Percentiles rank a stretch among this genome's conserved stretches.
These are phyloP conservation scores for Notothenia coriiceps DNA, from an alignment of 2,113 vertebrate species.

Conservation along the genomic window DNA sequence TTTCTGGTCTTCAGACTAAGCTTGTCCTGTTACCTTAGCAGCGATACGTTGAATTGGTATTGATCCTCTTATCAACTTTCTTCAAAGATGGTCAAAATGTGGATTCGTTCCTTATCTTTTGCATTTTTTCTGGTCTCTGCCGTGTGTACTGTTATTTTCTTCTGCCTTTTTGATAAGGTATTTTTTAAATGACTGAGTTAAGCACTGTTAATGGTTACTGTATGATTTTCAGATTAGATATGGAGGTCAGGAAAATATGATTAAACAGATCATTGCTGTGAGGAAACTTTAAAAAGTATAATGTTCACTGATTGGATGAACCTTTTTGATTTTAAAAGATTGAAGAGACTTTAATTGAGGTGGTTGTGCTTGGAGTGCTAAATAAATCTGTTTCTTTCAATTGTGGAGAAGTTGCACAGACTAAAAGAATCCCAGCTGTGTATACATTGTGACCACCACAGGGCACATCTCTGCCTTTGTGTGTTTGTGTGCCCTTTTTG, in stretches of 20 bases:
- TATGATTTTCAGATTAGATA: not conserved
- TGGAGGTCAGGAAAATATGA: not conserved
- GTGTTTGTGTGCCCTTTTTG: conserved; percentile 3
- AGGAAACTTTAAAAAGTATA: not conserved
- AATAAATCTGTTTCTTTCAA: not conserved
- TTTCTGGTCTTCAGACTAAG: not conserved
- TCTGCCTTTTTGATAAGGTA: not conserved
- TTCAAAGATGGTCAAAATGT: not conserved
- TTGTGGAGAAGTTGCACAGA: not conserved
- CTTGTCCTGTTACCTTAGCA: not conserved
- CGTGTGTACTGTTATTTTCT: not conserved
- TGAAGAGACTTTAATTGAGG: no score
- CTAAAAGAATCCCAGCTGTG: conserved; percentile 1
- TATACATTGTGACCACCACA: not conserved
- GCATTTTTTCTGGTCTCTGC: no score
- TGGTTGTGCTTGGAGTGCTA: not conserved
- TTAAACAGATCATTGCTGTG: not conserved
- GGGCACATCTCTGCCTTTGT: not conserved
- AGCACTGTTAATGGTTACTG: not conserved
- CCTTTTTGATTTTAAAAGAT: not conserved
- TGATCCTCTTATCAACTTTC: not conserved
- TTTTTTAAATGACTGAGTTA: not conserved
- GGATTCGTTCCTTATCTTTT: not conserved
- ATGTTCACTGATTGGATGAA: not conserved
- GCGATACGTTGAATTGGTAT: not conserved